phyloP scores from a whole-genome alignment of 2,888 invertebrate genomes.

The Synergus japonicus region DNA sequence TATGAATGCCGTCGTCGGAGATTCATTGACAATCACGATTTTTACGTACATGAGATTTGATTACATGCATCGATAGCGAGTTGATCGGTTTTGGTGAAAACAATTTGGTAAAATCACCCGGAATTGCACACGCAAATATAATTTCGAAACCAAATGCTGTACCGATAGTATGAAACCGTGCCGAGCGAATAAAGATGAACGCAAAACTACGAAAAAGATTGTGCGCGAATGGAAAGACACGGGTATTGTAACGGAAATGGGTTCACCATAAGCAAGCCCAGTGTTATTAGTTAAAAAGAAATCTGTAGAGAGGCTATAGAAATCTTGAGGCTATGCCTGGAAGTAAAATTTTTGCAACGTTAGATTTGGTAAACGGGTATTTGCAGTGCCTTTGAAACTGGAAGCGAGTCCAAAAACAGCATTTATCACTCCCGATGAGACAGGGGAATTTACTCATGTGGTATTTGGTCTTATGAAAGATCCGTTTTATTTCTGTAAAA shows the following conservation, averaged over 20 bases:
- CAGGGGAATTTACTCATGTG: constrained; percentile 60
- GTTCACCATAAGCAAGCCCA: no score
- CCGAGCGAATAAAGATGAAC: constrained; percentile 38
- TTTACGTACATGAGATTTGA: constrained; percentile 41
- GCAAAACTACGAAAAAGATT: constrained; percentile 22
- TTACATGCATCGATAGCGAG: neutral
- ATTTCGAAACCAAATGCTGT: constrained; percentile 34
- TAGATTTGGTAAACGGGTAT: constrained; percentile 51
- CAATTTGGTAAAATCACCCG: no score
- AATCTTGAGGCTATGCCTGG: constrained; percentile 43
- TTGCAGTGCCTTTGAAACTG: constrained; percentile 48
- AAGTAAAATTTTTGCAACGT: constrained; percentile 36
- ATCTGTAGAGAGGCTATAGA: constrained; percentile 52
- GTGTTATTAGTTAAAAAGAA: constrained; percentile 43
- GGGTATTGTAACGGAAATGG: no score
- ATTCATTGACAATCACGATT: no score
- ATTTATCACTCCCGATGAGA: no score
- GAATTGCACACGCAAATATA: no score
- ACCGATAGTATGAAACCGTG: constrained; percentile 43
- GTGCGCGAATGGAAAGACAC: constrained; percentile 33
- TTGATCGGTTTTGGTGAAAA: no score
- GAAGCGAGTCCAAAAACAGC: no score
- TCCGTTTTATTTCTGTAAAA: constrained; percentile 60
- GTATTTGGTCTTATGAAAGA: constrained; percentile 65
- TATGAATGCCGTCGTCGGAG: neutral